These are phyloP conservation scores for Monopterus albus DNA, from an alignment of 2,113 vertebrate genomes.

Conservation along the genomic window DNA sequence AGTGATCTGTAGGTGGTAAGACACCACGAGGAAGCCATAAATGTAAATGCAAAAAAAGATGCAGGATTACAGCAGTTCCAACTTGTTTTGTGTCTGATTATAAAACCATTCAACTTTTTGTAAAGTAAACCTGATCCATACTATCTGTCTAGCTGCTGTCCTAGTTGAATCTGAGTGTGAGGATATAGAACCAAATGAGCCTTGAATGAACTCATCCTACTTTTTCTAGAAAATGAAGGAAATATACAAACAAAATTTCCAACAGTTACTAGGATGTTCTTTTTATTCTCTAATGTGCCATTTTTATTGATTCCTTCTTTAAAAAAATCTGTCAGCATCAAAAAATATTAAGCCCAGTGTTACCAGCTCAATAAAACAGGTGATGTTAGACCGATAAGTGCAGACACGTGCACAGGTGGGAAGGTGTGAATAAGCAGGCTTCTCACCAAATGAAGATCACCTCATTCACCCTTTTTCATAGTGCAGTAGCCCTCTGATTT, in stretches of 20 bases:
- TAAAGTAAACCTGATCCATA: neutral
- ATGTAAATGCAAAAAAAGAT: conserved; percentile 6
- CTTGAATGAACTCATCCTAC: neutral
- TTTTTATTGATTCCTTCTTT: neutral
- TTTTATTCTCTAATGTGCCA: no score
- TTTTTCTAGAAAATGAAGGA: neutral
- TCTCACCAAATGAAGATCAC: conserved; percentile 23
- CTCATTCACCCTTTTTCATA: conserved; percentile 4
- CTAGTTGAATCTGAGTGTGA: neutral
- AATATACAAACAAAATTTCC: neutral
- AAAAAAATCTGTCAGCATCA: neutral
- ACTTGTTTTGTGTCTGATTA: neutral
- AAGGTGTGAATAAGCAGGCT: neutral
- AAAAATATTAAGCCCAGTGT: neutral
- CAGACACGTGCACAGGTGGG: neutral
- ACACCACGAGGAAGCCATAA: conserved; percentile 16
- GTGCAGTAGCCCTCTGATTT: conserved; percentile 45
- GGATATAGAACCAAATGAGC: neutral
- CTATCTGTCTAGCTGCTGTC: neutral
- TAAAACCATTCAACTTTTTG: neutral
- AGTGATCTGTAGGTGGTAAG: conserved; percentile 35
- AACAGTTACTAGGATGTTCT: no score
- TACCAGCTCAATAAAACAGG: neutral
- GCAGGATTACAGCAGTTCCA: neutral
- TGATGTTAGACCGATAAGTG: conserved; percentile 7